Conservation (phyloP, 2,888 invertebrate species). For the Epiblema foenella region DNA sequence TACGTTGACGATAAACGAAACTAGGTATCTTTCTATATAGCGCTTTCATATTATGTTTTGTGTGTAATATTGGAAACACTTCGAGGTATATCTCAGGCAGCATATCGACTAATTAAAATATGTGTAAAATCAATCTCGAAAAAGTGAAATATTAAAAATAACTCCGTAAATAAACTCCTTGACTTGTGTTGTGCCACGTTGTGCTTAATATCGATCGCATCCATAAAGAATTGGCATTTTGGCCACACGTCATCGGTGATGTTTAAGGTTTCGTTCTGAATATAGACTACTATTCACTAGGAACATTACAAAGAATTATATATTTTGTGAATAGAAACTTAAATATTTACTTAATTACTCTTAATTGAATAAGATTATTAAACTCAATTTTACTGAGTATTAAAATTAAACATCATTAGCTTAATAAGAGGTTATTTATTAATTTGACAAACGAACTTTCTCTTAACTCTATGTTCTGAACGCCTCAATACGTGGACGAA, state of each 20-base stretch:
- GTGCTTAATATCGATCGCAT: slow-evolving; percentile 56
- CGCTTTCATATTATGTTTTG: no score
- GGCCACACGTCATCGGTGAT: slow-evolving; percentile 74
- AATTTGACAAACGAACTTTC: slow-evolving; percentile 23
- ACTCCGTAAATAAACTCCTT: not conserved
- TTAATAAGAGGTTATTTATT: not conserved
- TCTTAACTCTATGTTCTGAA: slow-evolving; percentile 45
- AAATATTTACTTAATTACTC: not conserved
- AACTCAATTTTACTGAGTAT: not conserved
- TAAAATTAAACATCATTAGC: not conserved
- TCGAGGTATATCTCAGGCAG: no score
- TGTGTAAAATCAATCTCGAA: not conserved
- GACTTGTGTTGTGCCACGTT: no score
- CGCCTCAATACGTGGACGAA: slow-evolving; percentile 41
- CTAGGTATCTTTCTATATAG: no score
- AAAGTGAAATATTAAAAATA: not conserved
- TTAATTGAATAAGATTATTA: not conserved
- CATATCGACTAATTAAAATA: no score
- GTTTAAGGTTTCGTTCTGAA: slow-evolving; percentile 62
- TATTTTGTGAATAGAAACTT: not conserved
- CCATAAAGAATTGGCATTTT: slow-evolving; percentile 50
- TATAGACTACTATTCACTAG: not conserved
- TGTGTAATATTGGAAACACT: no score
- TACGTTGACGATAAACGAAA: no score
- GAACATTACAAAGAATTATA: not conserved